Conservation (phyloP, 2,888 invertebrate species). For the Kryphioiulus occultus region DNA sequence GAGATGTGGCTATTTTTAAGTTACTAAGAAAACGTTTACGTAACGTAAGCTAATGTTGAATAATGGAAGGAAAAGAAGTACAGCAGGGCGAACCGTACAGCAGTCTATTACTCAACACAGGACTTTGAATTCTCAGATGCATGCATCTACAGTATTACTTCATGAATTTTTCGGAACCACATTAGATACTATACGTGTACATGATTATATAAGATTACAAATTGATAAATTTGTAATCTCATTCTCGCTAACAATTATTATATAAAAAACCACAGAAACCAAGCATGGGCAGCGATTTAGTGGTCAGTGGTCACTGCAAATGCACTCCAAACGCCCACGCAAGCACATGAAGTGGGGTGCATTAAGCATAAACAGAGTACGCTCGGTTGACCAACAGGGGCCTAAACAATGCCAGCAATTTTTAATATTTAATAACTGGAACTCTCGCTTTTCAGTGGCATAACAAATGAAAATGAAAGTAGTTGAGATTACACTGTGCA, state of each 20-base stretch:
- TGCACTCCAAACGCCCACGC: neutral
- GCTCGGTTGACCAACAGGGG: constrained; percentile 9
- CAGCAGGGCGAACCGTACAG: too few relatives aligned
- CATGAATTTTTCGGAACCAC: too few relatives aligned
- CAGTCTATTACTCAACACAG: too few relatives aligned
- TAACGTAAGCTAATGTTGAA: too few relatives aligned
- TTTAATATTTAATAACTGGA: neutral
- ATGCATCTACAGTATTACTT: too few relatives aligned
- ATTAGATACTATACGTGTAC: too few relatives aligned
- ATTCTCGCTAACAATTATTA: neutral
- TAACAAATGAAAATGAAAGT: neutral
- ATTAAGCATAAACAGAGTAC: neutral
- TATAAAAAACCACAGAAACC: neutral
- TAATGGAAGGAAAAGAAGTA: too few relatives aligned
- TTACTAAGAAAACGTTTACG: too few relatives aligned
- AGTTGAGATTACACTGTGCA: neutral
- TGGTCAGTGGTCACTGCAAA: neutral
- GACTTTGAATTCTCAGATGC: too few relatives aligned
- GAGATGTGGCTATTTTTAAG: too few relatives aligned
- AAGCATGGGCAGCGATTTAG: neutral
- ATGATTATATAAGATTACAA: too few relatives aligned
- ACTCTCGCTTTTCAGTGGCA: neutral
- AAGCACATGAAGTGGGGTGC: neutral
- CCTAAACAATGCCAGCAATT: neutral
- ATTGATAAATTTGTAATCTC: neutral